These are phyloP conservation scores for Equus przewalskii DNA, from an alignment of 2,113 vertebrate species.

Conservation along the genomic window DNA sequence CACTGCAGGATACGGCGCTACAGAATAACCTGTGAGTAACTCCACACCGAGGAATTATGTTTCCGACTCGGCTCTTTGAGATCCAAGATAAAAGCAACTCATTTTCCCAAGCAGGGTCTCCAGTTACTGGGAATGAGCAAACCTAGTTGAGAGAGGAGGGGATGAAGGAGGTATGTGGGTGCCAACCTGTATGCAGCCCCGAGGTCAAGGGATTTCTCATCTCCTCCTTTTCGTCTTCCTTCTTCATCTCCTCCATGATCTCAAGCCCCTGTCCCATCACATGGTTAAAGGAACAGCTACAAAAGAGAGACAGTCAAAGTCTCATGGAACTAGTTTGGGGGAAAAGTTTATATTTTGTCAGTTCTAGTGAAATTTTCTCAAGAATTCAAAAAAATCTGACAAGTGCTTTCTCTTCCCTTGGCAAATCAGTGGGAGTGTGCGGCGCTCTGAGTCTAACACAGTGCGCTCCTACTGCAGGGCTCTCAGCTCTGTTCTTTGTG, in stretches of 20 bases:
- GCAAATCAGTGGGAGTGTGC: not conserved
- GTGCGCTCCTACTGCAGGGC: too few species aligned
- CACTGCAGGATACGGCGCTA: not conserved
- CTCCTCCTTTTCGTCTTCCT: not conserved
- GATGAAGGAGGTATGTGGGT: not conserved
- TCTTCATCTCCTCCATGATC: not conserved
- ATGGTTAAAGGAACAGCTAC: not conserved
- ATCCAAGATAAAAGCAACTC: not conserved
- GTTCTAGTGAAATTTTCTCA: not conserved
- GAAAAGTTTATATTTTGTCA: not conserved
- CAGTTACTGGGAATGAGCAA: slow-evolving; percentile 56
- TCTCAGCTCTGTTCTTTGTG: not conserved
- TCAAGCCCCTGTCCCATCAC: too few species aligned
- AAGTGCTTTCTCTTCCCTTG: not conserved
- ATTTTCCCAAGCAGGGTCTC: not conserved
- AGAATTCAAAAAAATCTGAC: not conserved
- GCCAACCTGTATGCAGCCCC: not conserved
- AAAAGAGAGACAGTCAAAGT: not conserved
- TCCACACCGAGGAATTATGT: not conserved
- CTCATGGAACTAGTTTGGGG: not conserved
- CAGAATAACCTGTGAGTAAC: not conserved
- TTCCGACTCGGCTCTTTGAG: not conserved
- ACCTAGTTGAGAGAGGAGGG: not conserved
- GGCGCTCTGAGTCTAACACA: not conserved
- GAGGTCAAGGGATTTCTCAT: not conserved